phyloP scores from a whole-genome alignment of 2,888 invertebrate species.

The Ormyrus labotus region DNA sequence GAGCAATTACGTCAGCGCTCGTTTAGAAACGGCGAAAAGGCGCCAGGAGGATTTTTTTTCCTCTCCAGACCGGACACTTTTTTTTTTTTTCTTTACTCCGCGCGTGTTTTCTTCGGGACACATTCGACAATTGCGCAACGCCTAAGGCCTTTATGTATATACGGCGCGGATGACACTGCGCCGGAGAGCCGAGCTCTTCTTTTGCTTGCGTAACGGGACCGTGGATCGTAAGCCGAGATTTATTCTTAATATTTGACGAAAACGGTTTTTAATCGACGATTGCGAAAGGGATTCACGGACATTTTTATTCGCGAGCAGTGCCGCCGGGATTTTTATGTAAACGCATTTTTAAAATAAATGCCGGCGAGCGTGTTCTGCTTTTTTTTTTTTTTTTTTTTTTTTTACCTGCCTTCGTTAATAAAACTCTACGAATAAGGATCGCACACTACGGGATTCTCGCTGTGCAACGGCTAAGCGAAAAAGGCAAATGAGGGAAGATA shows the following conservation, averaged over 20 bases:
- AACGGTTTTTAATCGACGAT: constrained; percentile 25
- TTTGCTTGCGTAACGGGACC: constrained; percentile 2
- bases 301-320: background rate
- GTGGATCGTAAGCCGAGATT: background rate
- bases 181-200: no score
- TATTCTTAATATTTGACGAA: constrained; percentile 26
- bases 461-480: constrained; percentile 16
- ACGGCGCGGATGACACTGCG: constrained; percentile 20
- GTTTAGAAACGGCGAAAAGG: constrained; percentile 23
- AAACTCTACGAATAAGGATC: constrained; percentile 37
- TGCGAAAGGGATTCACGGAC: constrained; percentile 12
- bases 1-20: constrained; percentile 32
- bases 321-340: no score
- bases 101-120: background rate
- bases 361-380: background rate
- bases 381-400: constrained; percentile 31
- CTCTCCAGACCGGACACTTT: background rate
- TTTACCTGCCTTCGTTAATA: constrained; percentile 17
- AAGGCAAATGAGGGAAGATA: constrained; percentile 41
- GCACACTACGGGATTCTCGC: constrained; percentile 10
- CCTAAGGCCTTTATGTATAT: background rate
- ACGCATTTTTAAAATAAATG: no score
- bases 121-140: constrained; percentile 30
- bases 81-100: background rate
- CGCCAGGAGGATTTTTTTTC: constrained; percentile 19